Percentiles rank a stretch among this genome's conserved stretches.
These are phyloP conservation scores for Candoia aspera DNA, from an alignment of 2,113 vertebrate species.

Conservation along the genomic window DNA sequence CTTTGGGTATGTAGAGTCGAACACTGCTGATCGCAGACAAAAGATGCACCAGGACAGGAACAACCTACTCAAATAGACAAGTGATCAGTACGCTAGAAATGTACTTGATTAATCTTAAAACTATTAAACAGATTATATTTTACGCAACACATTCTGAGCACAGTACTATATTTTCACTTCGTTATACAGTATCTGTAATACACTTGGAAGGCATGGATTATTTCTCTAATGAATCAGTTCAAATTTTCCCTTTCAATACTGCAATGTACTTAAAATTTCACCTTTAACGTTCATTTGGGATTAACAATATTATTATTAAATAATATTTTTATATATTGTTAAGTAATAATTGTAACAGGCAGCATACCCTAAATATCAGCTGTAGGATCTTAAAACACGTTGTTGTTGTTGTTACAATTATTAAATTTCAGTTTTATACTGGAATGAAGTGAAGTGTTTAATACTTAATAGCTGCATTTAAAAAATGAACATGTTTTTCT, in stretches of 20 bases:
- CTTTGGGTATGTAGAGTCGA: constrained; percentile 94
- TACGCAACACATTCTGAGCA: neutral
- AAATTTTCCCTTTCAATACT: neutral
- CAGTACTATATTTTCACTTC: neutral
- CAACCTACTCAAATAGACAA: constrained; percentile 79
- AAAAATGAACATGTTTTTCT: neutral
- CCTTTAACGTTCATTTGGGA: neutral
- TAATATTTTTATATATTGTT: no score
- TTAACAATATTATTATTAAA: no score
- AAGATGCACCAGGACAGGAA: constrained; percentile 93
- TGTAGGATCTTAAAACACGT: neutral
- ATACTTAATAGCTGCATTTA: neutral
- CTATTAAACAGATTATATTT: neutral
- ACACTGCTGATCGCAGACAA: constrained; percentile 94
- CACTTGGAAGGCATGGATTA: neutral
- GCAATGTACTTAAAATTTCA: neutral
- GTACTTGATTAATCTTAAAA: neutral
- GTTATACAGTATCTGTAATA: neutral
- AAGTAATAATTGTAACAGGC: neutral
- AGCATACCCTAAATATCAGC: neutral
- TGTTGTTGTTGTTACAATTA: neutral
- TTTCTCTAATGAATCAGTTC: neutral
- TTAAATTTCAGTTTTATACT: neutral
- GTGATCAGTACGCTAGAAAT: neutral
- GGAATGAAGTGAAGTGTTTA: neutral